Base-by-base conservation (phyloP, 2,113 vertebrate species). In the Brachirus orientalis region DNA sequence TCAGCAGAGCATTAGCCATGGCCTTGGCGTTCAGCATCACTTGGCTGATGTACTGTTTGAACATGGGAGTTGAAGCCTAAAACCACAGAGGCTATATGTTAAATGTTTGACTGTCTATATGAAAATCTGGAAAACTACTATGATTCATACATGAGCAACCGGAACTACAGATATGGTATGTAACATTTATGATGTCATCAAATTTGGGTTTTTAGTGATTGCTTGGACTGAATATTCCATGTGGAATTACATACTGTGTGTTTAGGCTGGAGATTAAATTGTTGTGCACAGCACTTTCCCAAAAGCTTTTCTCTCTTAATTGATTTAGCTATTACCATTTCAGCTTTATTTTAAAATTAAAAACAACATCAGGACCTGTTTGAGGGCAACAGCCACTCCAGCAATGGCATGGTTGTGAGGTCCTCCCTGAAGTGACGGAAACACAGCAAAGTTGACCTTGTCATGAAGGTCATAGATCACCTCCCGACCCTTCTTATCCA, bases 351-450 rank as follows among this genome's bases (percentile, higher is more conserved):
- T 58, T 45, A 11, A 1, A 8, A 48, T 13, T 19, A 16, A 36
- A 55, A 28, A 5, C 4, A 33, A 18, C 44, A 8, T 16, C 1
- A 28, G 28, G 6, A 98, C 95, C 96, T 98, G 96, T 63, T 93
- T 94, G 64, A 98, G 93, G 10, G 96, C 94, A 47, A 97, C 95
- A 0, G 96, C 95, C 59, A 97, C 96, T 0, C 94, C 95, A 1
- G 95, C 96, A 0, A 98, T 98, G 75, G 95, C 90, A 0, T 98
- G 96, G 78, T 98, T 98, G 87, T 98, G 96, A 13, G 96, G 96
- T 0, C 96, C 96, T 0, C 96, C 96, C 53, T 98, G 96, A 70
- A 98, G 89, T 2, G 96, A 96, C 0, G 96, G 96, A 88, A 98
- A 98, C 43, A 98, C 95, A 0, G 96, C 92, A 54, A 96, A 98